These are phyloP conservation scores for Neoscelio sp. DNA, from an alignment of 2,888 invertebrate genomes.

Conservation along the genomic window DNA sequence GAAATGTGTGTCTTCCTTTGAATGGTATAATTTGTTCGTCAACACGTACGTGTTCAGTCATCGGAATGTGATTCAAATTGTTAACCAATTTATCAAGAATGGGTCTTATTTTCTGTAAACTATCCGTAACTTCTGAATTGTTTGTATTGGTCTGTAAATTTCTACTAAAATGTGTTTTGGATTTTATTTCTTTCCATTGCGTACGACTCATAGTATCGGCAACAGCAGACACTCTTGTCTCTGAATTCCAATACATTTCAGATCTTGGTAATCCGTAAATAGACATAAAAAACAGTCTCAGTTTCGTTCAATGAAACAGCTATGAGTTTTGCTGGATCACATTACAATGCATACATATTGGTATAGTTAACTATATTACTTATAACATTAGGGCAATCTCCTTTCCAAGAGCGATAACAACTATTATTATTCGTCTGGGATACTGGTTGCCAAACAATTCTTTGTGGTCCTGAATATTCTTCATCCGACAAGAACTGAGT, in stretches of 20 bases:
- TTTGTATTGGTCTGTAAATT: conserved; percentile 40
- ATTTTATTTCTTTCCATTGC: conserved; percentile 45
- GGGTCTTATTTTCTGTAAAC: conserved; percentile 45
- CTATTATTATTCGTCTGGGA: conserved; percentile 6
- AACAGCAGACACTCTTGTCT: conserved; percentile 43
- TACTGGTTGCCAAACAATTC: background rate
- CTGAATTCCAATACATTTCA: conserved; percentile 28
- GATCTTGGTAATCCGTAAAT: conserved; percentile 23
- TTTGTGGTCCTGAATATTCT: conserved; percentile 1
- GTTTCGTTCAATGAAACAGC: conserved; percentile 40
- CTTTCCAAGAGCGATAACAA: conserved; percentile 2
- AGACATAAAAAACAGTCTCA: conserved; percentile 42
- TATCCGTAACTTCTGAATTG: conserved; percentile 33
- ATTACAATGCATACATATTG: conserved; percentile 39
- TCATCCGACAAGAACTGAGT: background rate
- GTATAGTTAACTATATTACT: conserved; percentile 44
- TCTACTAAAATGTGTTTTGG: conserved; percentile 40
- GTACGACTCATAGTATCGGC: conserved; percentile 35
- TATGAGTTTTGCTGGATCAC: conserved; percentile 46
- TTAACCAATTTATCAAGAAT: conserved; percentile 36
- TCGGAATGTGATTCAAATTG: too few species aligned
- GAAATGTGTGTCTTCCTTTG: background rate
- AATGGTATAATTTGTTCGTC: too few species aligned
- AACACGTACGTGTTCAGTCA: too few species aligned
- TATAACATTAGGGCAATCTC: conserved; percentile 20